Evolutionary conservation across 2,797 vertebrate species (phyloP), one percentile per base, ranked within the genome.

Genomic region (Coccyzus lansbergi): DNA sequence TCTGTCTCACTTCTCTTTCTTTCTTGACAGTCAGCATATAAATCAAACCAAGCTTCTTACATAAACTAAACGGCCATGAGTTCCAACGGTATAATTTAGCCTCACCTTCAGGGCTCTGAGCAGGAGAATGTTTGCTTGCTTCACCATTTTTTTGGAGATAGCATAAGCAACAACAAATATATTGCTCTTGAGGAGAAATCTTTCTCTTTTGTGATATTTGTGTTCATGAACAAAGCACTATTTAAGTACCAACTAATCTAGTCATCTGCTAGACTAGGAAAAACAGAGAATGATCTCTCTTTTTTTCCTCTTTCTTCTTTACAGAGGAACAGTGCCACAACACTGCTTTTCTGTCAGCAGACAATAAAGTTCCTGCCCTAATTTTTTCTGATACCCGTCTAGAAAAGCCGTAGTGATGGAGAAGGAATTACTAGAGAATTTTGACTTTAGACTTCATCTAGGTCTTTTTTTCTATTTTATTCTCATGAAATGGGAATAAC

Each of bases 71-170:
- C 53, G 69, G 85, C 77, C 65, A 1, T 82, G 80, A 88, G 83
- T 60, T 92, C 85, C 92, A 92, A 95, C 77, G 77, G 80, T 80
- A 90, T 85, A 12, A 49, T 83, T 90, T 83, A 91, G 48, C 48
- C 74, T 85, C 63, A 65, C 88, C 74, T 92, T 93, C 79, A 82
- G 90, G 34, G 68, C n/a, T 3, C 0, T 83, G 48, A 86, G 36
- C 56, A 85, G 29, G 15, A 79, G 26, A 82, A 84, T 60, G 14
- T 64, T 94, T 71, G 40, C 58, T 69, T 65, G 40, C 42, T 74
- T 94, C 33, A 48, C 58, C 15, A 6, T 79, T 53, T 81, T 88
- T 88, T 38, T 67, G 3, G 52, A 79, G 46, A 68, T 24, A 78
- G 46, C 8, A 2, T 62, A 89, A 81, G 8, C 38, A 51, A 64